These are phyloP conservation scores for Drosophila willistoni DNA, from an alignment of 1,140 invertebrate genomes.

Conservation along the genomic window DNA sequence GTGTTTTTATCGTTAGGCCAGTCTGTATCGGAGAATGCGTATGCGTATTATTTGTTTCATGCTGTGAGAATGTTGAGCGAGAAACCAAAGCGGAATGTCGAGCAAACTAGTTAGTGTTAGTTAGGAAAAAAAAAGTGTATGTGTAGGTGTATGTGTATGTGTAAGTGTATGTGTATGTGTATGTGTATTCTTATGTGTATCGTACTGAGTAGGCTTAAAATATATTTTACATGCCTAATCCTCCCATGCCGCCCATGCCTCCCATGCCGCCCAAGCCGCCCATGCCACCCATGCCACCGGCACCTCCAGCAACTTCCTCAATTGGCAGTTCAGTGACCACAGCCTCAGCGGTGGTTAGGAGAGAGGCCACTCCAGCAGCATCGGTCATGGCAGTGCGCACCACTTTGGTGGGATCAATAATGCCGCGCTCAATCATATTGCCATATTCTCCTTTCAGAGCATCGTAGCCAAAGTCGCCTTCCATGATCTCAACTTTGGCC, in stretches of 20 bases:
- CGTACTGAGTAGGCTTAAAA: too few relatives aligned
- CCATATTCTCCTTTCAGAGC: conserved; percentile 96
- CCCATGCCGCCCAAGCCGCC: conserved; percentile 59
- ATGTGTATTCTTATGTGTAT: too few relatives aligned
- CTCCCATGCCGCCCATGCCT: conserved; percentile 33
- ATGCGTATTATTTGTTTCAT: too few relatives aligned
- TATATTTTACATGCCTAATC: conserved; percentile 38
- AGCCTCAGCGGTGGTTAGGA: conserved; percentile 98
- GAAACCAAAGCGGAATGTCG: too few relatives aligned
- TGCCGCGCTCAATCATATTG: conserved; percentile 98
- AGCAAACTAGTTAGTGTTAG: too few relatives aligned
- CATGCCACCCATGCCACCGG: conserved; percentile 51
- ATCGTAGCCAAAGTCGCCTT: conserved; percentile 95
- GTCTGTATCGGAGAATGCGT: too few relatives aligned
- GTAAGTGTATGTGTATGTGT: too few relatives aligned
- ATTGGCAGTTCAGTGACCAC: conserved; percentile 97
- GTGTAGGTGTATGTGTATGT: too few relatives aligned
- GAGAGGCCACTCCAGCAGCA: conserved; percentile 98
- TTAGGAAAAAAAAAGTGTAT: too few relatives aligned
- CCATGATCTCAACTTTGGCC: conserved; percentile 92
- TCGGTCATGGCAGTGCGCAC: conserved; percentile 99
- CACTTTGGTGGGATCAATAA: conserved; percentile 99
- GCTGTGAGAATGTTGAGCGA: too few relatives aligned
- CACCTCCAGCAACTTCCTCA: conserved; percentile 88
- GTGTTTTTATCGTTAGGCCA: too few relatives aligned